Evolutionary conservation across 2,888 invertebrate species (phyloP), one percentile per base, ranked within the genome.

Genomic region (Ditula angustiorana): DNA sequence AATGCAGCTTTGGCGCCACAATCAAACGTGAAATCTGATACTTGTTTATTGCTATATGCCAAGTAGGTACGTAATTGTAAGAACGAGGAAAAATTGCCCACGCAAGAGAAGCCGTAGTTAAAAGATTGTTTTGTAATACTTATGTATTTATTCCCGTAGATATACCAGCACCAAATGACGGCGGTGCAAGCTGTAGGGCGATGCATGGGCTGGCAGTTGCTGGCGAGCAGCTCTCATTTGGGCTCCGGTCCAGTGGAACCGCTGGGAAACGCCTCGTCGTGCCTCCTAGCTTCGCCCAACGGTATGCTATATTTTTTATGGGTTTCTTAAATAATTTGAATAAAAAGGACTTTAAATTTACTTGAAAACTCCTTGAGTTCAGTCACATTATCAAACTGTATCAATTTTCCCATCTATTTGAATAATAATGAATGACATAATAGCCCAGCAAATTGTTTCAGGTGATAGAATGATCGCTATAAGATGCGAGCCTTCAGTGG

Each of bases 121-220:
- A 0, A 41, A 7, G 8, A 16, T 41, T 8, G 10, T 35, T n/a
- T 13, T n/a, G 16, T 13, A 5, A 59, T 56, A 61, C 23, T 57
- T 58, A 30, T 55, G 10, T 41, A 19, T 30, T 30, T 30, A 30
- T 53, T 53, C 55, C 47, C 13, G n/a, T 83, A 96, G 96, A 98
- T 98, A 67, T 97, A 98, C 83, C 98, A 98, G 75, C 99, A 99
- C 89, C 98, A 99, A 90, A 97, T 99, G 80, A 95, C 96, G 53
- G 97, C 98, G 0, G 96, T 98, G 10, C 97, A 98, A 81, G 96
- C 96, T 59, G 93, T 99, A 68, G 98, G 98, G 0, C 97, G 98
- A 74, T 96, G 97, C 76, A 98, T 99, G 97, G 98, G 98, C 8
- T 99, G 99, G 99, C 97, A 98, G 77, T 95, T 97, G 61, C 92